Evolutionary conservation across 37 sponge, comb jelly and placozoan genomes (phyloP).

Genomic region (Theonella swinhoei): DNA sequence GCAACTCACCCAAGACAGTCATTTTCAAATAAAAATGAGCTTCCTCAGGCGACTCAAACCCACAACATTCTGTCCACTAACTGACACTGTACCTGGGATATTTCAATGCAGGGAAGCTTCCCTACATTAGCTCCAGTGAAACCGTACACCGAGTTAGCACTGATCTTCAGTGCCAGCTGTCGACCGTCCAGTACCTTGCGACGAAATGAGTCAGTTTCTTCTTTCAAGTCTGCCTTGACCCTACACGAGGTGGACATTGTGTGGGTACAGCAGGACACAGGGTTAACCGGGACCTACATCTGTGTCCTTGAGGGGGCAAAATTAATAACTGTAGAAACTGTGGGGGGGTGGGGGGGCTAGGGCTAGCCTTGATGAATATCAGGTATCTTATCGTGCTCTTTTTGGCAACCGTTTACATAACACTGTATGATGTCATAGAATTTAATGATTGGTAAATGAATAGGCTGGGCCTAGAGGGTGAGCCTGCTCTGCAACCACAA

Average conservation of each 20-base stretch:
- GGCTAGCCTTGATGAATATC: no score
- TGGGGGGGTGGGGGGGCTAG: no score
- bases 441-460: no score
- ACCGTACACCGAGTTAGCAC: conserved; percentile 99
- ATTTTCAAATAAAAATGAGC: no score
- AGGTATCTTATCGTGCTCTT: no score
- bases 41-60: neutral
- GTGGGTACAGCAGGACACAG: neutral
- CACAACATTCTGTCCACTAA: no score
- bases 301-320: no score
- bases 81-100: conserved; percentile 77
- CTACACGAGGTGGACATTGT: conserved; percentile 42
- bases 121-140: conserved; percentile 98
- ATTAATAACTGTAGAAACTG: neutral
- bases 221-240: conserved; percentile 36
- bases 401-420: no score
- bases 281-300: neutral
- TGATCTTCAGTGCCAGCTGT: conserved; percentile 95
- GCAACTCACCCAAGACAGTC: no score
- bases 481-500: no score
- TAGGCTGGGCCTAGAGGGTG: no score
- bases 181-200: conserved; percentile 87
- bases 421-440: no score
- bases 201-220: conserved; percentile 12
- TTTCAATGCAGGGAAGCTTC: conserved; percentile 93